Base-by-base conservation (phyloP, 2,888 invertebrate species). In the Coelinius sp. region DNA sequence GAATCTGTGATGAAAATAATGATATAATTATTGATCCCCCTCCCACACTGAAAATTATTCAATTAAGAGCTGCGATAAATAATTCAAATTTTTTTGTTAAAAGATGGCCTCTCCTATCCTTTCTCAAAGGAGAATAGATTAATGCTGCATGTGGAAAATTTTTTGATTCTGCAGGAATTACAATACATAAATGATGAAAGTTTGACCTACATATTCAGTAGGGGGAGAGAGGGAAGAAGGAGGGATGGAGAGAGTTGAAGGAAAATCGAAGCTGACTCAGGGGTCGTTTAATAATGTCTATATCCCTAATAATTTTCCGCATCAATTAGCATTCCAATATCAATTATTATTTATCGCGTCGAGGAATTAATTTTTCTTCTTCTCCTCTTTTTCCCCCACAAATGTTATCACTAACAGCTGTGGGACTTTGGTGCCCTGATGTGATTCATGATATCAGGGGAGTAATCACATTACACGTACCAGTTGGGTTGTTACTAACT, bases 201-300 rank as follows among this genome's bases (percentile, higher is more conserved):
- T 38, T 56, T 38, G 46, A 68, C 59, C 68, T 68, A 68, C 31
- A 68, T n/a, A n/a, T 66, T 35, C 52, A 14, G 17, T 12, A 65
- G 65, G 12, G 4, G 49, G 52, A n/a, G n/a, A n/a, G n/a, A n/a
- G n/a, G n/a, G n/a, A n/a, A n/a, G n/a, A n/a, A n/a, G n/a, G n/a
- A n/a, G n/a, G n/a, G n/a, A n/a, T n/a, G n/a, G n/a, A n/a, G n/a
- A n/a, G n/a, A n/a, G 46, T 20, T 25, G 41, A 68, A 68, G 44
- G 44, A 68, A 41, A 46, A 68, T 68, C 59, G 41, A 59, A 68
- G 68, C 68, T 67, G 67, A 67, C 67, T 67, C 67, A 67, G 70
- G 53, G 31, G 24, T 70, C 27, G 63, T 72, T 53, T 71, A 52
- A 66, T 52, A 75, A 67, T 52, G 52, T 53, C 59, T 59, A 59